These are phyloP conservation scores for Lanistes nyassanus DNA, from an alignment of 1,140 invertebrate genomes.

Conservation along the genomic window DNA sequence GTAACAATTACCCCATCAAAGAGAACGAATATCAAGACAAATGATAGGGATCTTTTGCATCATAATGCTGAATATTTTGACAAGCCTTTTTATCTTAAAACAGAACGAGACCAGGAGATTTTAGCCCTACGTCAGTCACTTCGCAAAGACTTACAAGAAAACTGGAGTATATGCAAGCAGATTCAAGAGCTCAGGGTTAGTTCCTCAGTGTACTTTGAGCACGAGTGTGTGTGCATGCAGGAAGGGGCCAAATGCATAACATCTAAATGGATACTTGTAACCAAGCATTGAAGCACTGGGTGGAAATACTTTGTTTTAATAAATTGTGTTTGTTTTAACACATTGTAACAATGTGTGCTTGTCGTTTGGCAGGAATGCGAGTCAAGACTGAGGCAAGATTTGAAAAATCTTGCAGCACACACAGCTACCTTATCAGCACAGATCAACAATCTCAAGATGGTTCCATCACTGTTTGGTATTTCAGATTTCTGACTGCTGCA, in stretches of 20 bases:
- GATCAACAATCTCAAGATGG: constrained; percentile 60
- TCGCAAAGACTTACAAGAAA: constrained; percentile 42
- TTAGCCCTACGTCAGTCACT: constrained; percentile 40
- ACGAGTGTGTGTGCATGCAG: neutral
- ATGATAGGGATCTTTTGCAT: neutral
- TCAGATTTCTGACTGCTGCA: constrained; percentile 49
- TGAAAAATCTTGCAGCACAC: constrained; percentile 43
- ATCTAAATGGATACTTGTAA: neutral
- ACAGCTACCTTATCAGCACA: constrained; percentile 46
- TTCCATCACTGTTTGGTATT: constrained; percentile 62
- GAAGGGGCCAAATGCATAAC: too few species aligned
- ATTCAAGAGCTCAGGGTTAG: constrained; percentile 56
- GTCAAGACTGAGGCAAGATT: constrained; percentile 55
- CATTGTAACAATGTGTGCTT: constrained; percentile 14
- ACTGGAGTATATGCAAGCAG: constrained; percentile 49
- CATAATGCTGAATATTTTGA: neutral
- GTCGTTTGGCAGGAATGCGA: constrained; percentile 51
- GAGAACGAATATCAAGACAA: too few species aligned
- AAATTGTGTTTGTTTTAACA: neutral
- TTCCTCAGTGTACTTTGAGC: too few species aligned
- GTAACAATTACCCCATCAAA: too few species aligned
- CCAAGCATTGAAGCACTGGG: neutral
- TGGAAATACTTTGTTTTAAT: neutral
- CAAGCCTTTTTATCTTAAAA: constrained; percentile 28
- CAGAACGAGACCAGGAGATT: constrained; percentile 60